These are phyloP conservation scores for Trichacis sp. DNA, from an alignment of 2,888 invertebrate species.

Conservation along the genomic window DNA sequence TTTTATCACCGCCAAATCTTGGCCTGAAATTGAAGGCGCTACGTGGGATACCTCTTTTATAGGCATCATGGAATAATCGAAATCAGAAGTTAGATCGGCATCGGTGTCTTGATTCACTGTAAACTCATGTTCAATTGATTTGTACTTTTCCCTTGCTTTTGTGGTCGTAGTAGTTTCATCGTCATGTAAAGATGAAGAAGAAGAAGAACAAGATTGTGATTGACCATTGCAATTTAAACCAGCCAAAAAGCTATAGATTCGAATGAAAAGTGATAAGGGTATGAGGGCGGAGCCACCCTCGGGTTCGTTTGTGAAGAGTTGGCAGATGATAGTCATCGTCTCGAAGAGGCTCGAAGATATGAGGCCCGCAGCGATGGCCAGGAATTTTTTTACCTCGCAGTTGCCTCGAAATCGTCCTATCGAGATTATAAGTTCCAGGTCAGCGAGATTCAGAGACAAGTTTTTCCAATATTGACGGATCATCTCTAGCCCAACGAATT, in stretches of 20 bases:
- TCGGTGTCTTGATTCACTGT: conserved; percentile 55
- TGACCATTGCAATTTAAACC: conserved; percentile 60
- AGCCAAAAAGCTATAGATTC: conserved; percentile 68
- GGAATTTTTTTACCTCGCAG: conserved; percentile 80
- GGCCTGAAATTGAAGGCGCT: no score
- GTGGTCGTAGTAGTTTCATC: no score
- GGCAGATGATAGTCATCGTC: conserved; percentile 85
- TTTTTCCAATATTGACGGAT: conserved; percentile 75
- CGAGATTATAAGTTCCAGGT: conserved; percentile 77
- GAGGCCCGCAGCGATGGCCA: conserved; percentile 80
- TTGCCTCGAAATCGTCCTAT: conserved; percentile 78
- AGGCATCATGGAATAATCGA: no score
- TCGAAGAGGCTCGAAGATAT: conserved; percentile 80
- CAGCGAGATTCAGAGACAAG: conserved; percentile 75
- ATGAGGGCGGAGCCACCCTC: conserved; percentile 86
- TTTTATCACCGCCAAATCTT: conserved; percentile 20
- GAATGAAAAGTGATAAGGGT: conserved; percentile 74
- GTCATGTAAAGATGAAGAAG: no score
- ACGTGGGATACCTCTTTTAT: no score
- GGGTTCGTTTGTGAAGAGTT: conserved; percentile 84
- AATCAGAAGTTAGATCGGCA: conserved; percentile 54
- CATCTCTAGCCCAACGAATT: conserved; percentile 58
- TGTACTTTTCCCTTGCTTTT: no score
- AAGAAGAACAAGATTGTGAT: no score
- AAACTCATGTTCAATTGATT: no score